Evolutionary conservation across 2,888 invertebrate genomes (phyloP).

Genomic region (Polydrusus cervinus): DNA sequence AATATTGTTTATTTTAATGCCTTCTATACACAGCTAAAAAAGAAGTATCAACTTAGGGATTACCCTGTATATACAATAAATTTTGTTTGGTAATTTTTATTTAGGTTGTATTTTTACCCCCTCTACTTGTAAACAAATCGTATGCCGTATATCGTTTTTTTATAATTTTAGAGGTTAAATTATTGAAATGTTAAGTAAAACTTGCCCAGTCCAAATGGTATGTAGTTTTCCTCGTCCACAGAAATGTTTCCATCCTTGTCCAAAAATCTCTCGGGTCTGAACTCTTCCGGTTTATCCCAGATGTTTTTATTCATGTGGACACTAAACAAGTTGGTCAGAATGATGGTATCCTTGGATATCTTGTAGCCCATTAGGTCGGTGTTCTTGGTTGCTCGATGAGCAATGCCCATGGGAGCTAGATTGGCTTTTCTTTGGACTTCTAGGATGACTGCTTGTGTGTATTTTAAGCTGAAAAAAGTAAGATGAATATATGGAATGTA

Average conservation of each 20-base stretch:
- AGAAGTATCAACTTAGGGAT: too few species aligned
- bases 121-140: too few species aligned
- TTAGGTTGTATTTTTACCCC: too few species aligned
- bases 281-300: conserved; percentile 77
- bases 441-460: conserved; percentile 71
- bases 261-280: conserved; percentile 80
- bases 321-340: conserved; percentile 77
- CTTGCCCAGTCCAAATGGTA: conserved; percentile 81
- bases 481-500: not conserved
- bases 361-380: conserved; percentile 70
- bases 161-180: too few species aligned
- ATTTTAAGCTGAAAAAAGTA: conserved; percentile 66
- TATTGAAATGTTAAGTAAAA: too few species aligned
- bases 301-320: conserved; percentile 75
- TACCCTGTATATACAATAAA: too few species aligned
- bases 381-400: conserved; percentile 72
- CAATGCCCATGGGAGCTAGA: conserved; percentile 74
- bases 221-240: conserved; percentile 73
- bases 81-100: too few species aligned
- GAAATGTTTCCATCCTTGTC: conserved; percentile 72
- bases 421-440: conserved; percentile 73
- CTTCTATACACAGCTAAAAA: too few species aligned
- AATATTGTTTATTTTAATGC: too few species aligned
- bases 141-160: too few species aligned
- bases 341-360: conserved; percentile 74